Conservation (phyloP, 2,888 invertebrate species). For the Taenaris catops region DNA sequence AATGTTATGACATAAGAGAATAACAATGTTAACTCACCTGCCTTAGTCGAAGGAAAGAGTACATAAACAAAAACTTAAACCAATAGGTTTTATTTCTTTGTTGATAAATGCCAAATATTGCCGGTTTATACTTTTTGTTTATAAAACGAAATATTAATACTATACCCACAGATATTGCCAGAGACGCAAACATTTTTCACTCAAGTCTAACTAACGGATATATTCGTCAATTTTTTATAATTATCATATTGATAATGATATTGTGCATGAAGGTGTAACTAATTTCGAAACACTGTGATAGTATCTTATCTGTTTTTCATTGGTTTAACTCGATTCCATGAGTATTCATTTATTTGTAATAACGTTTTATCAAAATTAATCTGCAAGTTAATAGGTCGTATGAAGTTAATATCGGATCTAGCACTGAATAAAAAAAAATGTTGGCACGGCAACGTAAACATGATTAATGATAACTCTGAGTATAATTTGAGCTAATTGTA, state of each 20-base stretch:
- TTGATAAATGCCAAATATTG: constrained; percentile 74
- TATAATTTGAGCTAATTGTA: too few species aligned
- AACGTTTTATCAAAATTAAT: neutral
- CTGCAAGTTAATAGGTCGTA: neutral
- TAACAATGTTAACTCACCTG: constrained; percentile 75
- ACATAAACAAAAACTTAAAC: constrained; percentile 73
- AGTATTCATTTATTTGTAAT: too few species aligned
- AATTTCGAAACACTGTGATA: neutral
- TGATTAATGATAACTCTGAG: too few species aligned
- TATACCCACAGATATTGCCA: constrained; percentile 33
- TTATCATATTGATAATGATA: neutral
- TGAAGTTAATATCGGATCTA: neutral
- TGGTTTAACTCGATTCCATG: too few species aligned
- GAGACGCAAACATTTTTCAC: constrained; percentile 42
- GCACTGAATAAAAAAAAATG: too few species aligned
- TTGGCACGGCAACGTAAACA: too few species aligned
- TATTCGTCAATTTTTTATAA: too few species aligned
- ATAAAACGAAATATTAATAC: constrained; percentile 48
- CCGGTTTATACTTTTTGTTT: constrained; percentile 47
- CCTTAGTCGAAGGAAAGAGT: constrained; percentile 48
- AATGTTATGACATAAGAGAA: too few species aligned
- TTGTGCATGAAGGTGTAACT: neutral
- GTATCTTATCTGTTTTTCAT: constrained; percentile 6
- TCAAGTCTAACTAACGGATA: neutral
- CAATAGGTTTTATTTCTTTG: constrained; percentile 68